phyloP scores from a whole-genome alignment of 2,888 invertebrate genomes.

The Chironomus tentans region DNA sequence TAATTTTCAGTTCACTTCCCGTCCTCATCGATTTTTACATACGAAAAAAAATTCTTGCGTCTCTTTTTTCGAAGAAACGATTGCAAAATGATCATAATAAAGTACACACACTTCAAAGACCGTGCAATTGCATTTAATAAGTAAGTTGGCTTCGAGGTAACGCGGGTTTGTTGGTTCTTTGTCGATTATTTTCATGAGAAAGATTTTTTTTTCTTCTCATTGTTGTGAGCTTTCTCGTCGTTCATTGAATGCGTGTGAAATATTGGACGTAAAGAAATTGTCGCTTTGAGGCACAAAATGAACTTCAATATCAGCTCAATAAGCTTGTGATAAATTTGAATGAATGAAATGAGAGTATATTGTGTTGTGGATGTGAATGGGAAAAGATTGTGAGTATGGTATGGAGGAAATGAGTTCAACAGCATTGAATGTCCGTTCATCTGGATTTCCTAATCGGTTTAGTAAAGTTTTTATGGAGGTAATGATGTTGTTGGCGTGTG shows the following conservation, averaged over 20 bases:
- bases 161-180: neutral
- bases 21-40: neutral
- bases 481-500: too few species aligned
- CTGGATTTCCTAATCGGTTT: too few species aligned
- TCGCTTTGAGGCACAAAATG: neutral
- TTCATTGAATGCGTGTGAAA: neutral
- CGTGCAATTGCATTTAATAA: conserved; percentile 3
- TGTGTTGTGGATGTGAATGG: too few species aligned
- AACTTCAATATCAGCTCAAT: too few species aligned
- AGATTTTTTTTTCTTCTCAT: neutral
- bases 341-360: too few species aligned
- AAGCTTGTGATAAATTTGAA: too few species aligned
- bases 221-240: too few species aligned
- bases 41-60: neutral
- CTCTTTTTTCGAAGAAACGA: neutral
- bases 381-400: too few species aligned
- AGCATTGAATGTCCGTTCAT: too few species aligned
- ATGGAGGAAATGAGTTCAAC: too few species aligned
- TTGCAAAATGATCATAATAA: neutral
- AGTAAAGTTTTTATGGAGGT: too few species aligned
- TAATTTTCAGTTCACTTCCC: neutral
- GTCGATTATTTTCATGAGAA: conserved; percentile 3
- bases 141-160: neutral
- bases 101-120: neutral
- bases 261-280: neutral